Base-by-base conservation (phyloP, 1,140 invertebrate species). In the Drosophila prosaltans region DNA sequence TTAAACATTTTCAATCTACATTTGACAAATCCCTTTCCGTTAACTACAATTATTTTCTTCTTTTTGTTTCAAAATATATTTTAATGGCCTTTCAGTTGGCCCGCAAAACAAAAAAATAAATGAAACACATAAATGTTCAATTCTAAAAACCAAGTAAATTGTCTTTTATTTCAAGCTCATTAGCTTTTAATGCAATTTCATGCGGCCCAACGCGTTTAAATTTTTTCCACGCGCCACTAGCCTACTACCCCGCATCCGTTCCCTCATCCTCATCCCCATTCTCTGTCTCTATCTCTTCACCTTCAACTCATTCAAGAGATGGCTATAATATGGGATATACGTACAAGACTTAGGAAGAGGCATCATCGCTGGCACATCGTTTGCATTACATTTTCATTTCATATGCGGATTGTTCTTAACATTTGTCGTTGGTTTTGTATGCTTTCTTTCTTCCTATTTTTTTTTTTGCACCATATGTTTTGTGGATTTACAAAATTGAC, bases 101-200 rank as follows among this genome's bases (percentile, higher is more conserved):
- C 78, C 72, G 36, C 21, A 65, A 36, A 45, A 69, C 10, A 41
- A 59, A 45, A 80, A 80, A 21, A 40, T 51, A 63, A 74, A 40
- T 51, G 59, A 74, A 69, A 72, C 57, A 60, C 63, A 69, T 72
- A 69, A 69, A 65, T 66, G 60, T 78, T 80, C 72, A 82, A 83
- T 86, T 88, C 83, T 16, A 73, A 88, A 82, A 71, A 64, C 21
- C 24, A 21, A 7, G 45, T 58, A 80, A 86, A 86, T 88, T 88
- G 83, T 86, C 83, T 80, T 86, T 89, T 89, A 86, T 86, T 86
- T 86, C 83, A 74, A 88, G 83, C 83, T 86, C 83, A 86, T 86
- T 86, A 86, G 83, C 72, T 83, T 86, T 86, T 86, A 86, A 86
- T 86, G 83, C 84, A 86, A 86, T 86, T 86, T 86, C 86, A 83